A percentile compares a stretch with the other conserved stretches of the same genome.
Conservation (phyloP, 2,888 invertebrate species). For the Trachelus stipa region DNA sequence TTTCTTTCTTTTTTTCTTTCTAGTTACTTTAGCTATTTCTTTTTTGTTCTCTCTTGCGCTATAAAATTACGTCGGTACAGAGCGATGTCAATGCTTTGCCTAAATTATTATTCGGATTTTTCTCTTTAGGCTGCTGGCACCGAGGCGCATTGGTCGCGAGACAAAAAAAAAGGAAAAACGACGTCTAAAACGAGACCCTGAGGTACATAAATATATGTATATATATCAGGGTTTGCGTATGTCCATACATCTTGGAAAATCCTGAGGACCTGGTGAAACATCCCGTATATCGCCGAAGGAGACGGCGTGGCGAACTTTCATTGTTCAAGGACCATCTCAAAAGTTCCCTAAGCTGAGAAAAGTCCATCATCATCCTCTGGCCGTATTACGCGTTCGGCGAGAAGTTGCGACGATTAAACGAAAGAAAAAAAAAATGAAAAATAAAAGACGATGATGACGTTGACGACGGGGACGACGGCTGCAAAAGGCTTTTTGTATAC, state of each 20-base stretch:
- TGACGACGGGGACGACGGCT: background rate
- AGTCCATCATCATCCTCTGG: slow-evolving; percentile 45
- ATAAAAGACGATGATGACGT: background rate
- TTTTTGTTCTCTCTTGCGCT: background rate
- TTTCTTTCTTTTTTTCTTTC: background rate
- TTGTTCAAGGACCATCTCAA: slow-evolving; percentile 70
- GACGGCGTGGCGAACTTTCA: slow-evolving; percentile 39
- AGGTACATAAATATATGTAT: background rate
- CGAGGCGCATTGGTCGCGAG: background rate
- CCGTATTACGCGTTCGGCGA: slow-evolving; percentile 4
- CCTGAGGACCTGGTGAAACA: background rate
- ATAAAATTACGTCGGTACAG: background rate
- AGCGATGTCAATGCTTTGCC: background rate
- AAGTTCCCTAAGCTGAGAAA: slow-evolving; percentile 67
- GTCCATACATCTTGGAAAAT: slow-evolving; percentile 14
- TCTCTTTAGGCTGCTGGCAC: background rate
- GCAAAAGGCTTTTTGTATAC: background rate
- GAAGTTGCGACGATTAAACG: background rate
- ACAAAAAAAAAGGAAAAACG: background rate
- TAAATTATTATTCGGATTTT: background rate
- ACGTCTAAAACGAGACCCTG: background rate
- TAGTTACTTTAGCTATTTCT: background rate
- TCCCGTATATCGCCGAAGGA: background rate
- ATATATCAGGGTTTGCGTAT: background rate
- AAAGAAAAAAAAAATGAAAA: background rate